phyloP scores from a whole-genome alignment of 2,797 vertebrate species.

The Amphiprion clarkii region DNA sequence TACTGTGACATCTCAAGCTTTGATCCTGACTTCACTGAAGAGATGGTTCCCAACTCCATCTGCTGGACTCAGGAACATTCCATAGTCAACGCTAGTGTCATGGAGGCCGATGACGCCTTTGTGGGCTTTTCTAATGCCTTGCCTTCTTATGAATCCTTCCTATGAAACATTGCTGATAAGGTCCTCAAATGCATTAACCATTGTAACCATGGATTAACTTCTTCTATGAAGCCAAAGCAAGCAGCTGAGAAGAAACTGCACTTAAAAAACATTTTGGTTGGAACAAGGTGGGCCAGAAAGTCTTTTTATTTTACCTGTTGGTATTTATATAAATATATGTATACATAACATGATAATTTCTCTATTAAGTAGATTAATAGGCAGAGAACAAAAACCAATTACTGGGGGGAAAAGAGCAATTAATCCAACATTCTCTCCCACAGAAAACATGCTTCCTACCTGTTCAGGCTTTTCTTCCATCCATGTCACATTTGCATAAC shows the following conservation, averaged over 20 bases:
- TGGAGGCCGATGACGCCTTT: constrained; percentile 97
- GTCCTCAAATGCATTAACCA: constrained; percentile 65
- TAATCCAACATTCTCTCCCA: no score
- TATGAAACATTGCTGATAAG: constrained; percentile 78
- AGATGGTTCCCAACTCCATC: constrained; percentile 94
- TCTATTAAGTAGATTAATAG: constrained; percentile 33
- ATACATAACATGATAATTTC: constrained; percentile 79
- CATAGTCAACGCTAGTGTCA: constrained; percentile 95
- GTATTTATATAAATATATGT: constrained; percentile 70
- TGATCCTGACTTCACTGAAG: constrained; percentile 95
- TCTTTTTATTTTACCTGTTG: constrained; percentile 80
- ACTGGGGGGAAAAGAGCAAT: no score
- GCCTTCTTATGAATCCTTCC: constrained; percentile 95
- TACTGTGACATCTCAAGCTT: constrained; percentile 96
- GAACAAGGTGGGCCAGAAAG: constrained; percentile 66
- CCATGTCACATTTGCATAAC: no score
- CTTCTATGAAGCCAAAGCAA: constrained; percentile 76
- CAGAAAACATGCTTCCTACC: no score
- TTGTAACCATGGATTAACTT: constrained; percentile 57
- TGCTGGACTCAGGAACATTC: constrained; percentile 92
- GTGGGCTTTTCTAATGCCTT: constrained; percentile 97
- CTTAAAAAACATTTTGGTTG: constrained; percentile 68
- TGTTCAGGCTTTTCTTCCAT: no score
- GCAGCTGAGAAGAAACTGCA: constrained; percentile 67
- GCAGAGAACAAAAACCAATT: no score